phyloP scores from a whole-genome alignment of 2,797 vertebrate genomes.

The Rachycentron canadum region DNA sequence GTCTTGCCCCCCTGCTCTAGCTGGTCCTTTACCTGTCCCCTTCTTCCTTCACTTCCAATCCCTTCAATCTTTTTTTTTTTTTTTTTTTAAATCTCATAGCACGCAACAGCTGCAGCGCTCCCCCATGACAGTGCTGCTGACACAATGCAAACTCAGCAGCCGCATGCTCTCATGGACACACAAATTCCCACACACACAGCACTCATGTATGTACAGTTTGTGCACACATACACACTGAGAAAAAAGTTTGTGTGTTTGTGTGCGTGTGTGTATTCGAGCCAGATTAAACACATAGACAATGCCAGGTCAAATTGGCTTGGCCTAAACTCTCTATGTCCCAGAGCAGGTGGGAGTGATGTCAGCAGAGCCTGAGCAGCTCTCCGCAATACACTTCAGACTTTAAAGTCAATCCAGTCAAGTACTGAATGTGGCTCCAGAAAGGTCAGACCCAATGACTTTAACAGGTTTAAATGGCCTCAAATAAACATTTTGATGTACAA shows the following conservation, averaged over 20 bases:
- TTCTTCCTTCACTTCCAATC: conserved; percentile 17
- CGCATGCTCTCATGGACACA: conserved; percentile 33
- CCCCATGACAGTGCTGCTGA: conserved; percentile 73
- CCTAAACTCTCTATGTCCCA: conserved; percentile 24
- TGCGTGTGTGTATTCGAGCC: background rate
- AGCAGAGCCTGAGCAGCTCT: conserved; percentile 16
- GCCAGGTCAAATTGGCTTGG: conserved; percentile 28
- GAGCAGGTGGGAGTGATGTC: conserved; percentile 46
- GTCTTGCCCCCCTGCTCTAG: background rate
- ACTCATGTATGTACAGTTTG: conserved; percentile 23
- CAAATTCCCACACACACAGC: conserved; percentile 26
- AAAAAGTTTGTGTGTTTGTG: background rate
- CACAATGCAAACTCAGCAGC: conserved; percentile 79
- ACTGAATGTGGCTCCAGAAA: background rate
- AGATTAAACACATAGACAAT: conserved; percentile 33
- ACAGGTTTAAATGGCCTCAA: background rate
- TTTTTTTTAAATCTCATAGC: conserved; percentile 21
- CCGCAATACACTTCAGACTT: background rate
- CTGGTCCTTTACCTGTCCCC: conserved; percentile 1
- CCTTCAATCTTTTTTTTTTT: conserved; percentile 17
- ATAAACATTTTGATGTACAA: background rate
- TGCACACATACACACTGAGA: background rate
- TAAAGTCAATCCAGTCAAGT: background rate
- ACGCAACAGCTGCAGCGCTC: conserved; percentile 61
- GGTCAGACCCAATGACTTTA: background rate